Conservation (phyloP, 2,113 vertebrate species). For the Motacilla tschutschensis region DNA sequence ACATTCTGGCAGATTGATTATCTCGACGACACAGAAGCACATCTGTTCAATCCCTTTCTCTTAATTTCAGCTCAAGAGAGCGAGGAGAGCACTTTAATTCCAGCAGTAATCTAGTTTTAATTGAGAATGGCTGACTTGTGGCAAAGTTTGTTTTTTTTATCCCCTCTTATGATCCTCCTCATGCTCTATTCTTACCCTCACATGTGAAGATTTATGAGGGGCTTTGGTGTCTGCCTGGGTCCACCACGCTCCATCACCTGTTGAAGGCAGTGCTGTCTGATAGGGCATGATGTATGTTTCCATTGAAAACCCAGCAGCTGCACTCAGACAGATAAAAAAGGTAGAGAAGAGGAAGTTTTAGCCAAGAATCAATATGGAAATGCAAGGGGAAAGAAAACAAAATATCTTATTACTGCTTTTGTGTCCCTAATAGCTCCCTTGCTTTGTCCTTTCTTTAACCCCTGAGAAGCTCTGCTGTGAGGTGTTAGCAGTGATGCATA, state of each 20-base stretch:
- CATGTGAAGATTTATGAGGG: not conserved
- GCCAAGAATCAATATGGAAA: not conserved
- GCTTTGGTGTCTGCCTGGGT: not conserved
- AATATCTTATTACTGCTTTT: not conserved
- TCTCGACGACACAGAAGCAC: not conserved
- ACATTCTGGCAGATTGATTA: not conserved
- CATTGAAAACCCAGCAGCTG: not conserved
- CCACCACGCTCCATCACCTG: not conserved
- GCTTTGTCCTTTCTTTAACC: not conserved
- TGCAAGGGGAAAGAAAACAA: not conserved
- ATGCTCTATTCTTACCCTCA: not conserved
- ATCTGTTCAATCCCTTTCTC: not conserved
- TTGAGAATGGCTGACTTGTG: not conserved
- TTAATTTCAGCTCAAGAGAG: not conserved
- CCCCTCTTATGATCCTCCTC: not conserved
- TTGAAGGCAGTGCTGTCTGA: not conserved
- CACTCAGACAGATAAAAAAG: not conserved
- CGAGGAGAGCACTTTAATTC: not conserved
- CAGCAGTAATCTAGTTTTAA: conserved; percentile 6
- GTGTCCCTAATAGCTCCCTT: not conserved
- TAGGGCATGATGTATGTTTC: not conserved
- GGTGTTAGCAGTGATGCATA: not conserved
- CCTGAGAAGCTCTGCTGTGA: not conserved
- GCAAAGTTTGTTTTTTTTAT: not conserved
- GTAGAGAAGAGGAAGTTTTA: not conserved